Base-by-base conservation (phyloP, 2,888 invertebrate species). In the Unio pictorum region DNA sequence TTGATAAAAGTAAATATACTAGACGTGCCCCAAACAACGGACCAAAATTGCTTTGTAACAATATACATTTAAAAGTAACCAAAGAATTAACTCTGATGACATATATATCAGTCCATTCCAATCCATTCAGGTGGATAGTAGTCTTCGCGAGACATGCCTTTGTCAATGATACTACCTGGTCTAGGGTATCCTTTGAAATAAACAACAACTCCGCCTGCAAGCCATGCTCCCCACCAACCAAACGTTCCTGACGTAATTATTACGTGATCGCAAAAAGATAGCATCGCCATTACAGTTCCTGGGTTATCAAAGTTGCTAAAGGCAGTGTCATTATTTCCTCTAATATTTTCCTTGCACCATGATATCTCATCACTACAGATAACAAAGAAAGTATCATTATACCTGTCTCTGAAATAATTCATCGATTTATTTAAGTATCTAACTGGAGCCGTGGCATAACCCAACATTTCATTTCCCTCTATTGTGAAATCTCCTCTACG, bases 371-470 rank as follows among this genome's bases (percentile, higher is more conserved):
- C 82, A 55, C 80, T 80, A 17, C 79, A 62, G 11, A 83, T 71
- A 30, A 84, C 34, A 66, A 84, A 84, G 18, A 76, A 30, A 6
- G 75, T 75, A 15, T 73, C 64, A n/a, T 67, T 67, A n/a, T 70
- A 73, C 45, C 72, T 74, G n/a, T 72, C 62, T 23, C 81, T 66
- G 67, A 78, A 82, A 66, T 74, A 79, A 7, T 71, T 34, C 69
- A 84, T 78, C 7, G 81, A 79, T 63, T 74, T 74, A 17, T 67
- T n/a, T 5, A 83, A 66, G 55, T 74, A 83, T 11, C 66, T 66
- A 20, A 68, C 55, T n/a, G 73, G 74, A 4, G 84, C 81, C 0
- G 76, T 74, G n/a, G 70, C 72, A 61, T 83, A 83, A 8, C 84
- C 84, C 23, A 75, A 67, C 20, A 62, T 8, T 34, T 66, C 72